These are phyloP conservation scores for Anisognathus igniventris DNA, from an alignment of 2,797 vertebrate genomes.

Conservation along the genomic window DNA sequence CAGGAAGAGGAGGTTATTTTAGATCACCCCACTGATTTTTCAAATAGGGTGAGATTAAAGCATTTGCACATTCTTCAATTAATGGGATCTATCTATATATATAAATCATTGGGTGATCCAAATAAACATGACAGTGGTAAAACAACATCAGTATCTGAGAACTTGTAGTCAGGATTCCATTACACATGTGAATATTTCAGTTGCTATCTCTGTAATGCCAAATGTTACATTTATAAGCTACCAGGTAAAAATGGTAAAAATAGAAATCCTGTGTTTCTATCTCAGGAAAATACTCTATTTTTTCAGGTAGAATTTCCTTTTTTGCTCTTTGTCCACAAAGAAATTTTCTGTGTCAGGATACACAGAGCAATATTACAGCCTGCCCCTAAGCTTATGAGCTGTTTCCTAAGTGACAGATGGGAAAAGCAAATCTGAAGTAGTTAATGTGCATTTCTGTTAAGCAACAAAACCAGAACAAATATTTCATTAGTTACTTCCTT, in stretches of 20 bases:
- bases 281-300: not conserved
- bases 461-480: not conserved
- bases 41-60: not conserved
- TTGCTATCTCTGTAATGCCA: not conserved
- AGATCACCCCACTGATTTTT: not conserved
- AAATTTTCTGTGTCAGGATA: not conserved
- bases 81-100: not conserved
- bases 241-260: not conserved
- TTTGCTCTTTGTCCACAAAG: not conserved
- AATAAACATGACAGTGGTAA: not conserved
- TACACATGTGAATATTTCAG: not conserved
- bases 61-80: not conserved
- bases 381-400: not conserved
- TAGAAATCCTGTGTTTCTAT: not conserved
- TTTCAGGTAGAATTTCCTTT: not conserved
- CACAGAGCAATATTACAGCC: not conserved
- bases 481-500: not conserved
- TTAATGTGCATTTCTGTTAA: not conserved
- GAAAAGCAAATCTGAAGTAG: conserved; percentile 26
- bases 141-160: not conserved
- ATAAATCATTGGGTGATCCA: not conserved
- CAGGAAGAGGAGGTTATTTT: not conserved
- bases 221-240: not conserved
- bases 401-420: not conserved
- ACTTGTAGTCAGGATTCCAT: not conserved